These are phyloP conservation scores for Zaprionus kolodkinae DNA, from an alignment of 1,140 invertebrate genomes.

Conservation along the genomic window DNA sequence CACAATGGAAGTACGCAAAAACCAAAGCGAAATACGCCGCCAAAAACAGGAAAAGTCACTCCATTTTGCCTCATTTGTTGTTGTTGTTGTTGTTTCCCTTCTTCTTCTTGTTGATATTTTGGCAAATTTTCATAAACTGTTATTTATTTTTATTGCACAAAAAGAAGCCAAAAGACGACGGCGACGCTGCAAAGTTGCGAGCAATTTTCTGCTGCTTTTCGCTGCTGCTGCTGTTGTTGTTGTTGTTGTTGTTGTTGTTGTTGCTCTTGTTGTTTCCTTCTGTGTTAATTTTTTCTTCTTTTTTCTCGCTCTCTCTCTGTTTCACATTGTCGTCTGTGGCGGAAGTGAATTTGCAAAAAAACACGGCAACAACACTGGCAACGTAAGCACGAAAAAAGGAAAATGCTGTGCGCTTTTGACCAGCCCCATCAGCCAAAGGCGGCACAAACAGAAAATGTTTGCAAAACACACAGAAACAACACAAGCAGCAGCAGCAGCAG, in stretches of 20 bases:
- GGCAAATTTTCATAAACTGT: slow-evolving; percentile 83
- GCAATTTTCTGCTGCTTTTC: slow-evolving; percentile 71
- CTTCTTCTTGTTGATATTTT: slow-evolving; percentile 65
- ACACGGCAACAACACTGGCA: slow-evolving; percentile 27
- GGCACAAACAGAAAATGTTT: slow-evolving; percentile 70
- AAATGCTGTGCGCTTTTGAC: slow-evolving; percentile 74
- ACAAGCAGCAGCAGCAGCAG: slow-evolving; percentile 36
- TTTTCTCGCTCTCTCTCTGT: slow-evolving; percentile 20
- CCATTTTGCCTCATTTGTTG: slow-evolving; percentile 12
- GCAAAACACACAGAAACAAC: slow-evolving; percentile 49
- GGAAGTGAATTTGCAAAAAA: slow-evolving; percentile 79
- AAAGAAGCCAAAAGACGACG: slow-evolving; percentile 18
- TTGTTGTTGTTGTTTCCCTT: slow-evolving; percentile 27
- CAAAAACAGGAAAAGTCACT: slow-evolving; percentile 78
- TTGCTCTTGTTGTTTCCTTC: too few species aligned
- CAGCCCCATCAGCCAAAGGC: slow-evolving; percentile 41
- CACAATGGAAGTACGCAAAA: slow-evolving; percentile 52
- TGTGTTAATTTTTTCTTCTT: slow-evolving; percentile 17
- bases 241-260: too few species aligned
- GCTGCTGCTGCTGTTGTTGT: slow-evolving; percentile 38
- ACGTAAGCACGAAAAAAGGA: slow-evolving; percentile 44
- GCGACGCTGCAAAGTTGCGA: slow-evolving; percentile 53
- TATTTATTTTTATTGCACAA: slow-evolving; percentile 79
- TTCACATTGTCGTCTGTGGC: slow-evolving; percentile 47
- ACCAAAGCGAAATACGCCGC: slow-evolving; percentile 39